Evolutionary conservation across 2,888 invertebrate species (phyloP).

Genomic region (Herminia tarsipennalis): DNA sequence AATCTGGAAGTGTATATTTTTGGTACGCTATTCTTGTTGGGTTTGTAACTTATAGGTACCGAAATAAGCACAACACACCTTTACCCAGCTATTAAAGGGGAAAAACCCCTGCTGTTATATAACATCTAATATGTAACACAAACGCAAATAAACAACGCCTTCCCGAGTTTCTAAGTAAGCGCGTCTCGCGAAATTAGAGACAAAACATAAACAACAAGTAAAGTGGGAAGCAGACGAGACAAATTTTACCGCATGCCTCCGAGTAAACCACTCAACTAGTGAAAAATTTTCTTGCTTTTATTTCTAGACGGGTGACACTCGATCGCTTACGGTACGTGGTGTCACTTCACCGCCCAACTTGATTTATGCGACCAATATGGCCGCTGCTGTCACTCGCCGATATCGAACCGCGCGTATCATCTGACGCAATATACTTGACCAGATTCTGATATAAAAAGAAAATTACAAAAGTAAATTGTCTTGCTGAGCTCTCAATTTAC

Average conservation of each 20-base stretch:
- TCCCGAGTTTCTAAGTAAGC: conserved; percentile 37
- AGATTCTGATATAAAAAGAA: conserved; percentile 44
- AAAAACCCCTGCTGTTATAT: not conserved
- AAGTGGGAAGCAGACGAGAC: conserved; percentile 58
- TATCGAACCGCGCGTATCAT: conserved; percentile 76
- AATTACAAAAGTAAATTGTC: conserved; percentile 46
- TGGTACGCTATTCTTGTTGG: too few species aligned
- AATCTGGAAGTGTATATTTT: too few species aligned
- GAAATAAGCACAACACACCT: too few species aligned
- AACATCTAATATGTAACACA: conserved; percentile 39
- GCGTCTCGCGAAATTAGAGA: conserved; percentile 43
- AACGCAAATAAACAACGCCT: conserved; percentile 33
- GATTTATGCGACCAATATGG: conserved; percentile 85
- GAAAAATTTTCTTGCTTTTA: conserved; percentile 80
- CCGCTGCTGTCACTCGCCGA: conserved; percentile 76
- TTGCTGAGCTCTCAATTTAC: conserved; percentile 43
- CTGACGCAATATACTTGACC: conserved; percentile 58
- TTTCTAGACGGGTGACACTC: conserved; percentile 80
- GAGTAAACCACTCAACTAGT: conserved; percentile 81
- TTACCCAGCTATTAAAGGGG: too few species aligned
- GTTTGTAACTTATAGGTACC: too few species aligned
- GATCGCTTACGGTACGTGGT: conserved; percentile 80
- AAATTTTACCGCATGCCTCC: conserved; percentile 77
- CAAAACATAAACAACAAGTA: conserved; percentile 45
- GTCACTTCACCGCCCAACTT: conserved; percentile 77